Evolutionary conservation across 2,113 vertebrate genomes (phyloP), one percentile per base, ranked within the genome.

Genomic region (Scophthalmus maximus): DNA sequence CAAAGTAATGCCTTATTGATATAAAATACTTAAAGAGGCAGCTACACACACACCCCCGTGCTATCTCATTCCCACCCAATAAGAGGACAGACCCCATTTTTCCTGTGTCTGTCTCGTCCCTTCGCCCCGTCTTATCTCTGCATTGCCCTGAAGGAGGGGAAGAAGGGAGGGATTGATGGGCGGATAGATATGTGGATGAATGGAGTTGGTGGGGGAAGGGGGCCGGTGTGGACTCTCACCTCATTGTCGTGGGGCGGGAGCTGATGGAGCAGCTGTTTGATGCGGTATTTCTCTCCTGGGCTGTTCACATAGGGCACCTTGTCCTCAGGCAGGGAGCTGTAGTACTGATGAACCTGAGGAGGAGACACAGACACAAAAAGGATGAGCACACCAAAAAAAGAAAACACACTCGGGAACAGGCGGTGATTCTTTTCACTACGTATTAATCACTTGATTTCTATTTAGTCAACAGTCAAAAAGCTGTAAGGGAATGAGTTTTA

Each of bases 271-370:
- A 99, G 97, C 92, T 99, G 97, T 76, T 97, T 98, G 88, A 99
- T 98, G 34, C 97, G 94, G 76, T 96, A 94, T 81, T 99, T 98
- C 90, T 99, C 98, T 84, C 98, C 97, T 0, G 96, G 95, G 88
- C 98, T 99, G 94, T 98, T 98, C 79, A 99, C 97, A 3, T 98
- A 99, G 32, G 98, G 98, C 42, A 99, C 95, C 89, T 98, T 99
- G 89, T 99, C 98, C 89, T 99, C 98, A 0, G 98, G 98, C 77
- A 99, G 94, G 71, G 96, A 98, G 94, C 96, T 97, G 83, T 99
- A 99, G 87, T 98, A 99, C 91, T 97, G 98, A 89, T 98, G 97
- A 50, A 99, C 98, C 98, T 99, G 92, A 64, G 5, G 26, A 20
- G 14, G 8, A 76, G 34, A 44, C 23, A 30, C 2, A 59, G 23